Evolutionary conservation across 2,113 vertebrate species (phyloP).

Genomic region (Okapia johnstoni): DNA sequence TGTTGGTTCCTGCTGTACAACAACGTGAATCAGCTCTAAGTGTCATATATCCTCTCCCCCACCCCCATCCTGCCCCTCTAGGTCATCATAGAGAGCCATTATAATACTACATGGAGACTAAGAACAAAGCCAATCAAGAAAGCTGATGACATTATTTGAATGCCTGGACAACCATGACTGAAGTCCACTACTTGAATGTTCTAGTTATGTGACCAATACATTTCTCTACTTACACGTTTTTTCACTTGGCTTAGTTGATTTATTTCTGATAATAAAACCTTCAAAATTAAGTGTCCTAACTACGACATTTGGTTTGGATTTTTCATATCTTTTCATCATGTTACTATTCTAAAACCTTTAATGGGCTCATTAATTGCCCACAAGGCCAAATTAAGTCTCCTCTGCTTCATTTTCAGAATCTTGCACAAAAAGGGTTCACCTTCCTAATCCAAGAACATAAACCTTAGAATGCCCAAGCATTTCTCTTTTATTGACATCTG

Average conservation of each 20-base stretch:
- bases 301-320: background rate
- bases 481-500: slow-evolving; percentile 6
- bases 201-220: background rate
- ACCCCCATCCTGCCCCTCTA: background rate
- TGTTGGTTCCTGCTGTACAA: background rate
- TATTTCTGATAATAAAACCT: background rate
- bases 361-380: background rate
- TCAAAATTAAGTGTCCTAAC: background rate
- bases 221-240: background rate
- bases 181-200: background rate
- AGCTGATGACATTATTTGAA: background rate
- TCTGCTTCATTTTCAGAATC: background rate
- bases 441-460: background rate
- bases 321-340: background rate
- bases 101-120: background rate
- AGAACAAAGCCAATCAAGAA: background rate
- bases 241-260: background rate
- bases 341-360: background rate
- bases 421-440: background rate
- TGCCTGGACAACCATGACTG: background rate
- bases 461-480: background rate
- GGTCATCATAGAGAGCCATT: background rate
- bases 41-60: background rate
- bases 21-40: background rate
- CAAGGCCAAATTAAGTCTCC: background rate